These are phyloP conservation scores for Limenitis camilla DNA, from an alignment of 2,888 invertebrate species.

Conservation along the genomic window DNA sequence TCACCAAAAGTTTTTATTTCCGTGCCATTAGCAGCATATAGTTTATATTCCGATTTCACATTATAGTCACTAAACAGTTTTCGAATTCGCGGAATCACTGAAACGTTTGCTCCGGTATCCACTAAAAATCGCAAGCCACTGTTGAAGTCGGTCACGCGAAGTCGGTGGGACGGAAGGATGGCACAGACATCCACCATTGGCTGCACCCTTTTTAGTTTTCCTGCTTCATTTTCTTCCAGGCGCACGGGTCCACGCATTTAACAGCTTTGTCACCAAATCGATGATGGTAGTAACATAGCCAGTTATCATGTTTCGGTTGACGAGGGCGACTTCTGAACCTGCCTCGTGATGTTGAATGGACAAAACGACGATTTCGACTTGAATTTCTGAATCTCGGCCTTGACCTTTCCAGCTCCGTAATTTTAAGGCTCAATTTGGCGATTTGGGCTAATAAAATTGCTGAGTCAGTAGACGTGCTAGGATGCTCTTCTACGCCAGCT, in stretches of 20 bases:
- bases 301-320: not conserved
- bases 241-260: conserved; percentile 17
- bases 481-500: not conserved
- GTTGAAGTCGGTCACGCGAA: conserved; percentile 16
- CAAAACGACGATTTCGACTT: not conserved
- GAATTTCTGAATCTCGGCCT: not conserved
- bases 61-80: too few species aligned
- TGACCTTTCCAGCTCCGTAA: not conserved
- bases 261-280: conserved; percentile 9
- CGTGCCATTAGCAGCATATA: too few species aligned
- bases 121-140: conserved; percentile 13
- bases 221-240: conserved; percentile 10
- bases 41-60: too few species aligned
- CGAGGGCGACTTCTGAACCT: not conserved
- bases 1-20: too few species aligned
- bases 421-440: conserved; percentile 2
- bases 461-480: not conserved
- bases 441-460: conserved; percentile 7
- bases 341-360: conserved; percentile 2
- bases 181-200: conserved; percentile 16
- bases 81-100: conserved; percentile 18
- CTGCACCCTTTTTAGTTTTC: conserved; percentile 19
- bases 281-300: conserved; percentile 11
- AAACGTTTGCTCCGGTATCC: conserved; percentile 16
- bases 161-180: conserved; percentile 13